A percentile compares a stretch with the other conserved stretches of the same genome.
These are phyloP conservation scores for Mongoloraphidia duomilia DNA, from an alignment of 2,888 invertebrate species.

Conservation along the genomic window DNA sequence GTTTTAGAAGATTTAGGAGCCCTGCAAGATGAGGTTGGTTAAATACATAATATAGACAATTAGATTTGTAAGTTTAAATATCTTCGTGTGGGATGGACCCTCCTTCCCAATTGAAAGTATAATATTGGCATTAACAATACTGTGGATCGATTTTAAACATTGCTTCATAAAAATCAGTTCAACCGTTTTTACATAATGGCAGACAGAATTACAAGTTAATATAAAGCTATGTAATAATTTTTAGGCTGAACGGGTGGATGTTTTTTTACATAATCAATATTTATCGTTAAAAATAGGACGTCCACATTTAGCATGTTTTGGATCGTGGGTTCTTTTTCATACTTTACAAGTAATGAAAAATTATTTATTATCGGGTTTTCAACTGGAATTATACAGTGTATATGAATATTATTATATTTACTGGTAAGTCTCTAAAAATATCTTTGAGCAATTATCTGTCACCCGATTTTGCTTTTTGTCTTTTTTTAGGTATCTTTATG, in stretches of 20 bases:
- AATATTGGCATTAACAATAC: too few relatives aligned
- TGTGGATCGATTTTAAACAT: too few relatives aligned
- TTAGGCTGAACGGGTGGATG: constrained; percentile 83
- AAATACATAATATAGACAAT: too few relatives aligned
- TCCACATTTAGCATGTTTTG: constrained; percentile 71
- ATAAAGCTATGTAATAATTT: constrained; percentile 6
- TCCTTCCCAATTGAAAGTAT: too few relatives aligned
- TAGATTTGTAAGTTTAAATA: too few relatives aligned
- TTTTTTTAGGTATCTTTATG: constrained; percentile 67
- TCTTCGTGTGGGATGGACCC: too few relatives aligned
- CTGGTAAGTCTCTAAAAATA: constrained; percentile 42
- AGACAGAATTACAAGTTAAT: too few relatives aligned
- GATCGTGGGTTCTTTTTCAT: constrained; percentile 92
- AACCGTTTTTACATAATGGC: too few relatives aligned
- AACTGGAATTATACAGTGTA: constrained; percentile 86
- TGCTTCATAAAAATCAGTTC: too few relatives aligned
- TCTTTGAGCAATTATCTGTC: too few relatives aligned
- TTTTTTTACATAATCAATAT: constrained; percentile 55
- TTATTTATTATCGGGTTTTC: constrained; percentile 86
- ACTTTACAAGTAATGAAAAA: constrained; percentile 85
- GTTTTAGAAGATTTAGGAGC: constrained; percentile 81
- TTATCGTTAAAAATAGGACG: constrained; percentile 52
- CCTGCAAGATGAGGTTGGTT: constrained; percentile 74
- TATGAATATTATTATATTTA: constrained; percentile 95
- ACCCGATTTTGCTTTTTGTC: background rate